A percentile compares a stretch with the other conserved stretches of the same genome.
These are phyloP conservation scores for Lochmaea capreae DNA, from an alignment of 2,888 invertebrate genomes.

Conservation along the genomic window DNA sequence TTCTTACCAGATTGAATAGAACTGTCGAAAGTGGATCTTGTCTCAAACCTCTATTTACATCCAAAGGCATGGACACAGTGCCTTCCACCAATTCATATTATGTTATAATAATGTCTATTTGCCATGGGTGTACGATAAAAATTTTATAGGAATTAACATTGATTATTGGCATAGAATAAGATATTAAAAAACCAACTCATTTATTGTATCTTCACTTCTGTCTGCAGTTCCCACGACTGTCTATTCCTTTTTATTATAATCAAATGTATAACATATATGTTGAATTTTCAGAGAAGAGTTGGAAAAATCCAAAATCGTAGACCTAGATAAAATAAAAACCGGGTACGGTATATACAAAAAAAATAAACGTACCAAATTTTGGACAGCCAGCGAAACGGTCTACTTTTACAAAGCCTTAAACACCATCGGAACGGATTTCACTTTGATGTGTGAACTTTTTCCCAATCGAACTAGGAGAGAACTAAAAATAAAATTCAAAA, in stretches of 20 bases:
- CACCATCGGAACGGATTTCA: conserved; percentile 92
- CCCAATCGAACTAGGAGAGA: conserved; percentile 81
- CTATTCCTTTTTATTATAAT: not conserved
- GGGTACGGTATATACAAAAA: conserved; percentile 75
- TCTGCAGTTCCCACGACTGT: too few species aligned
- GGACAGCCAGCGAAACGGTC: conserved; percentile 84
- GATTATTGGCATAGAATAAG: too few species aligned
- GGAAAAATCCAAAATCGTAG: conserved; percentile 74
- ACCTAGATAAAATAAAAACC: conserved; percentile 68
- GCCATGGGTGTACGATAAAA: too few species aligned
- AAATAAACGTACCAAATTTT: conserved; percentile 76
- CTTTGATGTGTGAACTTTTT: conserved; percentile 87
- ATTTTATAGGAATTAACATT: too few species aligned
- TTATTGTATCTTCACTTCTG: too few species aligned
- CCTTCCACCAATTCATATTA: too few species aligned
- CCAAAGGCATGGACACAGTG: too few species aligned
- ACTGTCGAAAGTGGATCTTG: too few species aligned
- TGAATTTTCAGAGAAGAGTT: conserved; percentile 67
- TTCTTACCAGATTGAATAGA: too few species aligned
- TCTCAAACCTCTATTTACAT: too few species aligned
- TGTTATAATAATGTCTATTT: too few species aligned
- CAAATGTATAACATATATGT: not conserved
- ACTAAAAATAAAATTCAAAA: conserved; percentile 92
- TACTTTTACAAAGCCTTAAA: conserved; percentile 92
- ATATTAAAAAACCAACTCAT: too few species aligned